Base-by-base conservation (phyloP, 2,113 vertebrate species). In the Odocoileus hemionus region DNA sequence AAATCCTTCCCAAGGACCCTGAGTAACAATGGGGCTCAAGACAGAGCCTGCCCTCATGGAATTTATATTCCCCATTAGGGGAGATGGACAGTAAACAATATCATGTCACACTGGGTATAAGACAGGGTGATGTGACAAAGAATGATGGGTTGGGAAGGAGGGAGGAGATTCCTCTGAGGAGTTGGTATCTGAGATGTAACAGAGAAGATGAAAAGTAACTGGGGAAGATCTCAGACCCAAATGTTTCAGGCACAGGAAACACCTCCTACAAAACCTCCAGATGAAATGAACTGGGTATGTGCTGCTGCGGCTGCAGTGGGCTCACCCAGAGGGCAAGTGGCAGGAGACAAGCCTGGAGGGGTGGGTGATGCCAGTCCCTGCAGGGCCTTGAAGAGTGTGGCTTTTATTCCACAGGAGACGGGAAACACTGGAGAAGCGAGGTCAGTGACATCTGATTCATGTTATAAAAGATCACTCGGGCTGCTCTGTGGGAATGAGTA, bases 281-380 rank as follows among this genome's bases (percentile, higher is more conserved):
- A 30, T 87, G 54, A 82, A 87, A 76, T 64, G 33, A 83, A 83
- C 47, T 91, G 52, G 11, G 14, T 43, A 28, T 50, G 36, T 39
- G 11, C 3, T 8, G 0, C 39, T 9, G 19, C 2, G 28, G 15
- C 47, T 2, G 50, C 43, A 45, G 45, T 21, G 52, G 16, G 7
- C 15, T 83, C 47, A 45, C 36, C 30, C 19, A 91, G 61, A 76
- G 25, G 14, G 60, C 82, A 86, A 55, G 39, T 17, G 93, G 21
- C 30, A n/a, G 23, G 33, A 36, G 45, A 25, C 3, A 21, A 57
- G 45, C 39, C 61, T 87, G 30, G 12, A 94, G 61, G 14, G 52
- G 26, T 14, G 61, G 39, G 21, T 79, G 28, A 13, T 45, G 23
- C 43, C 54, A 11, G 14, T 45, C 5, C 43, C 39, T 10, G 3